These are phyloP conservation scores for Tipula helvola DNA, from an alignment of 2,888 invertebrate species.

Conservation along the genomic window DNA sequence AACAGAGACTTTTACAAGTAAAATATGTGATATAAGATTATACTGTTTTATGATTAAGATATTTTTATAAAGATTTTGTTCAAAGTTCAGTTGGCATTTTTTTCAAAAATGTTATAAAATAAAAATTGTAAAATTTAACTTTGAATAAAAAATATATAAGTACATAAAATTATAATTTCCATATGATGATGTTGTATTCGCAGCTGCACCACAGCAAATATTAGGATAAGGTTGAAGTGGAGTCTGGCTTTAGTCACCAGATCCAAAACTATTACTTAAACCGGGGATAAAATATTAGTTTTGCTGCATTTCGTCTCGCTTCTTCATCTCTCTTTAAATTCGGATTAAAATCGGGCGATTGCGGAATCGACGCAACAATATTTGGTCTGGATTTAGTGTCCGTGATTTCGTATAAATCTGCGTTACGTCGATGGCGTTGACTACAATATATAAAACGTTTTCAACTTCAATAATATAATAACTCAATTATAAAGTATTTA, in stretches of 20 bases:
- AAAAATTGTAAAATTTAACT: no score
- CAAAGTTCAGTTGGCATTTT: no score
- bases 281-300: not conserved
- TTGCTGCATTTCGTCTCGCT: no score
- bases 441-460: not conserved
- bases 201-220: not conserved
- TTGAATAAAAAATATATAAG: no score
- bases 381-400: not conserved
- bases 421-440: not conserved
- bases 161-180: no score
- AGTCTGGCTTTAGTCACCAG: not conserved
- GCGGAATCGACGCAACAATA: not conserved
- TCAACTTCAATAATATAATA: not conserved
- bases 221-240: no score
- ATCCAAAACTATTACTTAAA: not conserved
- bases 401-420: not conserved
- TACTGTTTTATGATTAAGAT: no score
- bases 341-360: not conserved
- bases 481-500: not conserved
- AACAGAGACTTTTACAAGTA: no score
- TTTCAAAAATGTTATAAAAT: no score
- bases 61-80: no score
- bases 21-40: no score
- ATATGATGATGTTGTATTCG: not conserved
- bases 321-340: no score